phyloP scores from a whole-genome alignment of 2,113 vertebrate genomes.

The Gavialis gangeticus region DNA sequence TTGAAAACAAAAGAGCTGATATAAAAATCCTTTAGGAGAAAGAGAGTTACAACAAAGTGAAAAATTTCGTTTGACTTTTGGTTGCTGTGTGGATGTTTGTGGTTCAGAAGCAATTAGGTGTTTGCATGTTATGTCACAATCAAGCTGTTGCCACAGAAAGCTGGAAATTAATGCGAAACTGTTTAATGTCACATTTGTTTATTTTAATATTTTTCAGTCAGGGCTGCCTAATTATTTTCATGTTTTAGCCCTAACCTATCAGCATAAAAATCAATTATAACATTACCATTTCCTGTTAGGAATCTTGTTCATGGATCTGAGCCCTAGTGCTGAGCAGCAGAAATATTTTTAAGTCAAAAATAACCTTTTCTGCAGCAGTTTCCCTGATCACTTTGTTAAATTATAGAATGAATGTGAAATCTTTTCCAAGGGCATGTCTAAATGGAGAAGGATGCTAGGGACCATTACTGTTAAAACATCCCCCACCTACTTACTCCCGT shows the following conservation, averaged over 20 bases:
- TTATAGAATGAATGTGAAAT: background rate
- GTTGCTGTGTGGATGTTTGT: background rate
- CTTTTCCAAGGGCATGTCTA: background rate
- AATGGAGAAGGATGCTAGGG: no score
- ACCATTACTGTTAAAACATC: no score
- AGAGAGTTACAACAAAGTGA: background rate
- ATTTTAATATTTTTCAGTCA: slow-evolving; percentile 9
- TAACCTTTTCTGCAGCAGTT: slow-evolving; percentile 12
- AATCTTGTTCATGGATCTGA: background rate
- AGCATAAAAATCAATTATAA: slow-evolving; percentile 5
- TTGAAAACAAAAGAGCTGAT: background rate
- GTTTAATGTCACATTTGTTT: slow-evolving; percentile 11
- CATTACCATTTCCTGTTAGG: background rate
- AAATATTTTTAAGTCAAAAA: slow-evolving; percentile 3
- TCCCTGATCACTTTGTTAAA: background rate
- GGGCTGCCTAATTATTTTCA: slow-evolving; percentile 6
- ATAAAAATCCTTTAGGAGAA: background rate
- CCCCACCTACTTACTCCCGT: no score
- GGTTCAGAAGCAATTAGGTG: background rate
- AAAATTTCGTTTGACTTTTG: background rate
- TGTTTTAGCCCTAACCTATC: slow-evolving; percentile 22
- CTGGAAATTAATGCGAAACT: background rate
- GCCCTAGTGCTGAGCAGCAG: slow-evolving; percentile 7
- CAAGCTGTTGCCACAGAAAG: background rate
- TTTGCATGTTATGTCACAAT: background rate